Evolutionary conservation across 2,888 invertebrate genomes (phyloP).

Genomic region (Microctonus hyperodae): DNA sequence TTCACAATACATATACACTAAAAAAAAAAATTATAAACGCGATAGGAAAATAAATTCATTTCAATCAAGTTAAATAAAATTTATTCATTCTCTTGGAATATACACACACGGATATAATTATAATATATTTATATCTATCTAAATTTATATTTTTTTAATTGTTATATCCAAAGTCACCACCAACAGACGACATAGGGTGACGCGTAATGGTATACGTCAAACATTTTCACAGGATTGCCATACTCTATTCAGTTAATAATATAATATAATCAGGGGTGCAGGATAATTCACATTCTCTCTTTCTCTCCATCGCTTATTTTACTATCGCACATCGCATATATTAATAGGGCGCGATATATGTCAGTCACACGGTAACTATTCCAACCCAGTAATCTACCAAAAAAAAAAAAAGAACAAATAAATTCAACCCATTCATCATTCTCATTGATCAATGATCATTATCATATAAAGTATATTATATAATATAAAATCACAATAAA

Average conservation of each 20-base stretch:
- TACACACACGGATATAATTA: no score
- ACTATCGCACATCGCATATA: constrained; percentile 13
- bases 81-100: no score
- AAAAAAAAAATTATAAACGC: no score
- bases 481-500: constrained; percentile 20
- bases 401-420: not conserved
- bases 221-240: constrained; percentile 31
- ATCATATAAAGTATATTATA: no score
- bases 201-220: constrained; percentile 46
- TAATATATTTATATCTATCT: no score
- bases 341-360: constrained; percentile 27
- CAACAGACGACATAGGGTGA: constrained; percentile 60
- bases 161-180: constrained; percentile 62
- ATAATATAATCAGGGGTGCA: constrained; percentile 42
- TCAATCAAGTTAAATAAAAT: no score
- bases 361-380: constrained; percentile 37
- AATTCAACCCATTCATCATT: not conserved
- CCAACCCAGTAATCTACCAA: constrained; percentile 37
- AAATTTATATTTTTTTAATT: no score
- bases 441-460: not conserved
- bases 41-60: not conserved
- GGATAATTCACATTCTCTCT: constrained; percentile 23
- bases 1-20: not conserved
- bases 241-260: constrained; percentile 49
- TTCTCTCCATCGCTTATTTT: constrained; percentile 23